Evolutionary conservation across 2,797 vertebrate species (phyloP).

Genomic region (Danio choprae): DNA sequence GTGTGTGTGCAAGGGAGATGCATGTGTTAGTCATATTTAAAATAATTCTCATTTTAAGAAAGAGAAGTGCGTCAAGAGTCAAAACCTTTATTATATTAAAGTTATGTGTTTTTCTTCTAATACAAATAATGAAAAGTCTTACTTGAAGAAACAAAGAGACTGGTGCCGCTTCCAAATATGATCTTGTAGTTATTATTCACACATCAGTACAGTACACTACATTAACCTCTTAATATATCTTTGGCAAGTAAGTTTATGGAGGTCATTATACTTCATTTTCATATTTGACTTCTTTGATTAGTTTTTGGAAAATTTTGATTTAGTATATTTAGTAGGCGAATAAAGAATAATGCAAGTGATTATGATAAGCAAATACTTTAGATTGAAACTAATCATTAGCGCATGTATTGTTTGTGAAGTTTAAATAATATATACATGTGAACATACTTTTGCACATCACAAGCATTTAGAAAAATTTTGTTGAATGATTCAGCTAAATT

Average conservation of each 20-base stretch:
- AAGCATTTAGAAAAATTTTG: background rate
- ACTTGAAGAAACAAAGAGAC: slow-evolving; percentile 64
- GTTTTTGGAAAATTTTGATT: no score
- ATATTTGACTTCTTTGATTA: background rate
- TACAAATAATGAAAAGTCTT: background rate
- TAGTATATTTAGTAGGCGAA: background rate
- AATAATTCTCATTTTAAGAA: background rate
- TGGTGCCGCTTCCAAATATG: slow-evolving; percentile 63
- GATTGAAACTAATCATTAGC: background rate
- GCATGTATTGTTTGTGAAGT: background rate
- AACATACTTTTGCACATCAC: background rate
- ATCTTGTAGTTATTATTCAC: slow-evolving; percentile 50
- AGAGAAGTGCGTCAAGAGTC: background rate
- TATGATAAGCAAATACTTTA: background rate
- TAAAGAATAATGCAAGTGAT: background rate
- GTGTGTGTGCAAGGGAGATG: no score
- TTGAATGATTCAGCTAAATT: background rate
- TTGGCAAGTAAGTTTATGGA: background rate
- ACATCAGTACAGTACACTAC: background rate
- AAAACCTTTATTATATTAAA: background rate
- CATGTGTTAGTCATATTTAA: background rate
- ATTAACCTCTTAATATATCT: background rate
- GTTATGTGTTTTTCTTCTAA: background rate
- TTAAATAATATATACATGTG: background rate
- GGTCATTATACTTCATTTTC: background rate